phyloP scores from a whole-genome alignment of 2,888 invertebrate species.

The Hedya salicella region DNA sequence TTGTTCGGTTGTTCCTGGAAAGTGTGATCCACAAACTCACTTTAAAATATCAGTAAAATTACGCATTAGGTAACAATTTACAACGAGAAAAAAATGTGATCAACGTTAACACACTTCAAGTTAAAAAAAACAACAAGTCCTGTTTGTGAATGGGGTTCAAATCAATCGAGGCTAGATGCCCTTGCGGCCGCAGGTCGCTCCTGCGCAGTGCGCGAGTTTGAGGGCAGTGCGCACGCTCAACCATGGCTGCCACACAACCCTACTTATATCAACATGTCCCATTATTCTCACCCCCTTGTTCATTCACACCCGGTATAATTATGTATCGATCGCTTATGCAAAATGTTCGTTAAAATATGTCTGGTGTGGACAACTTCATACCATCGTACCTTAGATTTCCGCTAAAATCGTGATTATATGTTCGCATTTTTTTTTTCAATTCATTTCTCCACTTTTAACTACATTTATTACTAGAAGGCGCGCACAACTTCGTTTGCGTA shows the following conservation, averaged over 20 bases:
- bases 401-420: no score
- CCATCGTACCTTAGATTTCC: not conserved
- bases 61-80: no score
- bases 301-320: conserved; percentile 65
- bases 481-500: no score
- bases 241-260: conserved; percentile 56
- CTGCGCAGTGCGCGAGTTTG: conserved; percentile 63
- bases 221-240: conserved; percentile 62
- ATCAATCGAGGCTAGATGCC: conserved; percentile 60
- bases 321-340: conserved; percentile 48
- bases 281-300: conserved; percentile 69
- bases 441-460: no score
- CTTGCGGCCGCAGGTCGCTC: conserved; percentile 58
- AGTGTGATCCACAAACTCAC: no score
- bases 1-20: no score
- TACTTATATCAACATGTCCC: conserved; percentile 59
- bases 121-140: not conserved
- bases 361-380: not conserved
- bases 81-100: no score
- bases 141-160: not conserved
- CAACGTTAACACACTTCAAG: not conserved
- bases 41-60: no score
- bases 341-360: conserved; percentile 18
- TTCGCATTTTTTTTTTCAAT: no score
- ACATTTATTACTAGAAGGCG: no score